Evolutionary conservation across 92 coral and sea anemone species (phyloP), one percentile per base, ranked within the genome.

Genomic region (Zoanthus solanderi): DNA sequence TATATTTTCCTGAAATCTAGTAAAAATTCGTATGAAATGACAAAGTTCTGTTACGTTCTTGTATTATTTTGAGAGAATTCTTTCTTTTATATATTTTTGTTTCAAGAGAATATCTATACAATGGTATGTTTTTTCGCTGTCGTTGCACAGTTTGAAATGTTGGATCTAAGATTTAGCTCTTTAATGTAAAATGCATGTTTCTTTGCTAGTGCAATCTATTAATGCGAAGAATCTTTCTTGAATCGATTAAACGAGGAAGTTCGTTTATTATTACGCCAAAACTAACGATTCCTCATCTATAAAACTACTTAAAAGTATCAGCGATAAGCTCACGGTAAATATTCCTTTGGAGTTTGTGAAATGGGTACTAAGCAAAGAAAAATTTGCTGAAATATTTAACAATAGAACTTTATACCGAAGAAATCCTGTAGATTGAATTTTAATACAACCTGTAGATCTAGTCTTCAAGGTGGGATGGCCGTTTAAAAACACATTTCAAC

Each of bases 401-500:
- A 81, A 28, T 16, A 53, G 65, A 17, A n/a, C 57, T 81, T 63
- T 23, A 66, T 81, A 47, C 75, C 71, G 85, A 81, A 81, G 75
- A 65, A 81, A 81, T 45, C 66, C 57, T 65, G 46, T 71, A 37
- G 75, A 81, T 17, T 65, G 85, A n/a, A 14, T 23, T 18, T 53
- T 17, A 14, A 8, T 28, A 14, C 85, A 81, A 81, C 85, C 85
- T 63, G 85, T 45, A 81, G 85, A 47, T 66, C 56, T 7, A 65
- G 57, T 65, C n/a, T 18, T 28, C 58, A 23, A 73, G 85, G 75
- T 66, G 75, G 61, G 85, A 58, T 65, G 66, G 47, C 23, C 75
- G 3, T 66, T 45, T 5, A 28, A 44, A 44, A 37, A 42, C 0
- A 50, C 12, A 6, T 50, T 50, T 50, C 8, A 11, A 31, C 46